These are phyloP conservation scores for Salvelinus fontinalis DNA, from an alignment of 2,113 vertebrate genomes.

Conservation along the genomic window DNA sequence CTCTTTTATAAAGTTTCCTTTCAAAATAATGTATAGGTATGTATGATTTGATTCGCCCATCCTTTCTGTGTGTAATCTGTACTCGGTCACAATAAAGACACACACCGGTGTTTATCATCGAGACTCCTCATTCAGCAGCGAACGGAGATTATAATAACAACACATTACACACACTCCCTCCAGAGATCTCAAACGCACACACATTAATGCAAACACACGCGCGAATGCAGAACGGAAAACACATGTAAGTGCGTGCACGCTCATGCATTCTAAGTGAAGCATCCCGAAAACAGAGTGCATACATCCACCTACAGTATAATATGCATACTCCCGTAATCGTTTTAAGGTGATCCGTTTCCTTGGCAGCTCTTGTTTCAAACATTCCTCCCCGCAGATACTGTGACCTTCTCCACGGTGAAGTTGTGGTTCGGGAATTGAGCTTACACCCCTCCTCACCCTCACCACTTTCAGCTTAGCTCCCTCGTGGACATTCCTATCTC, in stretches of 20 bases:
- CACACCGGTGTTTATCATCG: constrained; percentile 50
- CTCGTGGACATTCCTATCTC: constrained; percentile 46
- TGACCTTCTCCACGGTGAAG: constrained; percentile 44
- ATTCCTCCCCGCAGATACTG: constrained; percentile 48
- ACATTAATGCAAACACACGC: constrained; percentile 3
- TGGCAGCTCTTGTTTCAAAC: constrained; percentile 49
- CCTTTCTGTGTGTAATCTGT: constrained; percentile 61
- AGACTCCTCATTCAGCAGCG: not conserved
- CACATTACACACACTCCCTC: not conserved
- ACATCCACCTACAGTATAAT: constrained; percentile 18
- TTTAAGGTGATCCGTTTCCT: constrained; percentile 43
- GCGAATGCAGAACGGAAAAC: not conserved
- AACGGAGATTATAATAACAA: not conserved
- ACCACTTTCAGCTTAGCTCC: constrained; percentile 15
- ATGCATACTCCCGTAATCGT: constrained; percentile 45
- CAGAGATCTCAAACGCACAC: not conserved
- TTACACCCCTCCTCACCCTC: constrained; percentile 13
- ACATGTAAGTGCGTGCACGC: not conserved
- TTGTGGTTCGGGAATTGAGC: constrained; percentile 37
- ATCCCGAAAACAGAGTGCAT: not conserved
- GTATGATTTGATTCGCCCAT: constrained; percentile 53
- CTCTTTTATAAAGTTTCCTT: constrained; percentile 42
- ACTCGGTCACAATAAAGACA: constrained; percentile 72
- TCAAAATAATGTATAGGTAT: constrained; percentile 57
- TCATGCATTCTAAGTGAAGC: constrained; percentile 3